A percentile compares a stretch with the other conserved stretches of the same genome.
Evolutionary conservation across 2,113 vertebrate species (phyloP).

Genomic region (Puma concolor): DNA sequence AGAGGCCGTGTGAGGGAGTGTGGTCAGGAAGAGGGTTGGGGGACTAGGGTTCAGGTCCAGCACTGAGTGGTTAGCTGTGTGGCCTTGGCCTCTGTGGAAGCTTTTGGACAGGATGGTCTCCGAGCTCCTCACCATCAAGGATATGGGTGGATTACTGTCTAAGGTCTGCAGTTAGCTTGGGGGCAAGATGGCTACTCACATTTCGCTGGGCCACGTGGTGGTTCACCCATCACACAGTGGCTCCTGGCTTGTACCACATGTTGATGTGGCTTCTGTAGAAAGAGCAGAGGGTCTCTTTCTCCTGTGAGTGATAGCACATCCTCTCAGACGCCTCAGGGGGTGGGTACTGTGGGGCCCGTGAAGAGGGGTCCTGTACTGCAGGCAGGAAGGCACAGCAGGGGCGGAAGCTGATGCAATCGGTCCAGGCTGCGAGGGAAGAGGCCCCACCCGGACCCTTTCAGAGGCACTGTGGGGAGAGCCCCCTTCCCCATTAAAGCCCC

Average conservation of each 20-base stretch:
- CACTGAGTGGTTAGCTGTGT: background rate
- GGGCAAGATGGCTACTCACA: background rate
- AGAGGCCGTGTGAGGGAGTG: background rate
- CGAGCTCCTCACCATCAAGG: background rate
- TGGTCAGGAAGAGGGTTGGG: background rate
- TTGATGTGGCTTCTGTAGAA: background rate
- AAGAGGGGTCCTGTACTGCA: background rate
- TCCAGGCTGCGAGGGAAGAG: background rate
- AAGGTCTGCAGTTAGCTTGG: background rate
- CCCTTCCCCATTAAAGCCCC: background rate
- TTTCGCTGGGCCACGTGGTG: background rate
- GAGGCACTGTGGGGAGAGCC: background rate
- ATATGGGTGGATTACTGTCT: background rate
- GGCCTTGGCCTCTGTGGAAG: background rate
- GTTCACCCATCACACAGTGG: background rate
- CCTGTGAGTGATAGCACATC: background rate
- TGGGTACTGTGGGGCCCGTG: background rate
- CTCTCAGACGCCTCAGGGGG: background rate
- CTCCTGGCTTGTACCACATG: background rate
- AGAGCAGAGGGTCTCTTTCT: background rate
- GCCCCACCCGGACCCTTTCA: no score
- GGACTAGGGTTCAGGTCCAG: background rate
- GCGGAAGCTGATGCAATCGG: background rate
- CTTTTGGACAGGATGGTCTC: background rate
- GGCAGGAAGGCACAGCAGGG: background rate